Conservation (phyloP, 2,797 vertebrate genomes). For the Periophthalmus magnuspinnatus region DNA sequence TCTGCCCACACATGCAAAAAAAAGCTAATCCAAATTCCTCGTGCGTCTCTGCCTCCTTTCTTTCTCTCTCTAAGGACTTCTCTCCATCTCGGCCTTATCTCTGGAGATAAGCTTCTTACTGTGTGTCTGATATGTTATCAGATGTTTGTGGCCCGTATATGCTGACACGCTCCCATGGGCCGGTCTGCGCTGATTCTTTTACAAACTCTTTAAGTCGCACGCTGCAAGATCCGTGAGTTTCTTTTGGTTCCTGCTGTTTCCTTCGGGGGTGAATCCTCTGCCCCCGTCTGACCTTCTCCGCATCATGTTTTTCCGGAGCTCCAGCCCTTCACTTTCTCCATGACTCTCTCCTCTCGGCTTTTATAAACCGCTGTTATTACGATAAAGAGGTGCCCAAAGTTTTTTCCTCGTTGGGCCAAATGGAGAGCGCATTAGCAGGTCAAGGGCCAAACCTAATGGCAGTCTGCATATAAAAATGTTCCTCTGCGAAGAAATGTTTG, state of each 20-base stretch:
- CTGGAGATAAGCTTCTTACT: conserved; percentile 61
- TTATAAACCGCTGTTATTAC: no score
- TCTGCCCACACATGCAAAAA: conserved; percentile 19
- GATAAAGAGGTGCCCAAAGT: no score
- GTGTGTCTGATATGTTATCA: conserved; percentile 61
- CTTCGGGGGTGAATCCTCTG: not conserved
- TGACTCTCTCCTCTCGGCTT: not conserved
- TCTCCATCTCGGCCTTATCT: conserved; percentile 59
- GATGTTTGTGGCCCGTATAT: conserved; percentile 60
- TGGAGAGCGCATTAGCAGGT: no score
- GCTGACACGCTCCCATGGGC: conserved; percentile 42
- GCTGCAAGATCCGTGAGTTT: not conserved
- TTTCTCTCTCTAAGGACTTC: conserved; percentile 44
- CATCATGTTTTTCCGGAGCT: not conserved
- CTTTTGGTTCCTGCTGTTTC: not conserved
- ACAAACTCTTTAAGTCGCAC: not conserved
- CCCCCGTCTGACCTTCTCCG: not conserved
- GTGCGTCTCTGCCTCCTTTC: conserved; percentile 3
- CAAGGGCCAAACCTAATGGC: no score
- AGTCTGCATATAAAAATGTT: no score
- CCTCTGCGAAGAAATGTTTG: no score
- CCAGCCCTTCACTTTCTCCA: not conserved
- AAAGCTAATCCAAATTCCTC: conserved; percentile 16
- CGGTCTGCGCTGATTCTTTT: conserved; percentile 27
- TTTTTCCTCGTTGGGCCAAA: no score